Evolutionary conservation across 2,888 invertebrate genomes (phyloP).

Genomic region (Imbricaverruca yamaguchii): DNA sequence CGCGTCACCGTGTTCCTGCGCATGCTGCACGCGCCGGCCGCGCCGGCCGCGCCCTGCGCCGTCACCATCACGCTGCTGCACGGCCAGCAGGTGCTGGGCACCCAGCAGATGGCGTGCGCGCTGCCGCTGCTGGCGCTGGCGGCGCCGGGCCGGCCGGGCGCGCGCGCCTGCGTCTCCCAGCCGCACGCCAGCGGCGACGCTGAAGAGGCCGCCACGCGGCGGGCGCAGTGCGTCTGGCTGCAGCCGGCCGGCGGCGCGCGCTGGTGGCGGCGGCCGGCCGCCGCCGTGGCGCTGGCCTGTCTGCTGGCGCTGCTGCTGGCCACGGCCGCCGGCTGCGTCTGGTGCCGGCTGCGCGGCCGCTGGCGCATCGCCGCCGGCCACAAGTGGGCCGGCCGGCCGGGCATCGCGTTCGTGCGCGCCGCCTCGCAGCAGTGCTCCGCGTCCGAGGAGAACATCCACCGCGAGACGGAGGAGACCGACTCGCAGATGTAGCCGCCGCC

Average conservation of each 20-base stretch:
- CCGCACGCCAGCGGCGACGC: not conserved
- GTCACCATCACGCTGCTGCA: not conserved
- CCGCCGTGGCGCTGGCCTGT: not conserved
- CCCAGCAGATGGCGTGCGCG: not conserved
- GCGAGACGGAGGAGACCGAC: not conserved
- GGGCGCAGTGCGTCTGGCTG: not conserved
- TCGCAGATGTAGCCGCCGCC: not conserved
- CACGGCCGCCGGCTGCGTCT: not conserved
- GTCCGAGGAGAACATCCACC: slow-evolving; percentile 5
- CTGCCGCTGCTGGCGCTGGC: not conserved
- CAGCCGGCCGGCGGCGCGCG: not conserved
- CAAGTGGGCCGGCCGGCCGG: slow-evolving; percentile 17
- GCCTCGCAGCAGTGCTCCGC: not conserved
- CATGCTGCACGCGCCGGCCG: slow-evolving; percentile 24
- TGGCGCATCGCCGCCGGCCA: not conserved
- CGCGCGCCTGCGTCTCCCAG: not conserved
- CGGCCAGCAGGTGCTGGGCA: not conserved
- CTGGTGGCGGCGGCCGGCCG: not conserved
- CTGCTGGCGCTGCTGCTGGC: slow-evolving; percentile 10
- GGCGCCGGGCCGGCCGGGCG: not conserved
- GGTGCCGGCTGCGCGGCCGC: slow-evolving; percentile 4
- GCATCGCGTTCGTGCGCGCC: not conserved
- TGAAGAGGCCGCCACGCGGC: not conserved
- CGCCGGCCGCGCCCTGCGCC: not conserved
- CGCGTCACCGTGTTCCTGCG: slow-evolving; percentile 30